phyloP scores from a whole-genome alignment of 1,140 invertebrate species.

The Metopolophium dirhodum region DNA sequence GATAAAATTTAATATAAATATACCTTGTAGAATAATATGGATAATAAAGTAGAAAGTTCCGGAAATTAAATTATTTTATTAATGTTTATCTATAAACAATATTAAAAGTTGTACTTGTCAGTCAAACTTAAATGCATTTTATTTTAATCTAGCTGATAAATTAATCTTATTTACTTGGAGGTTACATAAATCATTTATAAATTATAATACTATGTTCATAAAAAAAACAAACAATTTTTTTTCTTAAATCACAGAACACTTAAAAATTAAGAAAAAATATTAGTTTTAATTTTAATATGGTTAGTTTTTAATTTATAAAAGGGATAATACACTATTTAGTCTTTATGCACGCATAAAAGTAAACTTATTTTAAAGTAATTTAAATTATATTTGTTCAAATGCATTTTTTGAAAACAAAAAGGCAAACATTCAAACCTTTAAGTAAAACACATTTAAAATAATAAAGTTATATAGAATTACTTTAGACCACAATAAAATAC shows the following conservation, averaged over 20 bases:
- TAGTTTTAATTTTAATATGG: not conserved
- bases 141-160: not conserved
- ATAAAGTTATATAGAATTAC: not conserved
- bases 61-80: not conserved
- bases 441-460: not conserved
- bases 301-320: not conserved
- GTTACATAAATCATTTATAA: not conserved
- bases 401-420: not conserved
- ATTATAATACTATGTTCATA: not conserved
- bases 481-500: slow-evolving; percentile 7
- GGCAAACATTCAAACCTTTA: not conserved
- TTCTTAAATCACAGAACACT: not conserved
- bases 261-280: slow-evolving; percentile 32
- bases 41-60: not conserved
- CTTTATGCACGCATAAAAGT: not conserved
- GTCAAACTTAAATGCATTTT: not conserved
- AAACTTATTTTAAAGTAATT: not conserved
- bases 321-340: not conserved
- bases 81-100: not conserved
- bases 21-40: not conserved
- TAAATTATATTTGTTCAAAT: not conserved
- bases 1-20: not conserved
- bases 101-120: not conserved
- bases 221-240: not conserved
- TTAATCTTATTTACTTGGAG: not conserved